Percentiles rank a stretch among this genome's conserved stretches.
These are phyloP conservation scores for Cheirogaleus major DNA, from an alignment of 2,797 vertebrate species.

Conservation along the genomic window DNA sequence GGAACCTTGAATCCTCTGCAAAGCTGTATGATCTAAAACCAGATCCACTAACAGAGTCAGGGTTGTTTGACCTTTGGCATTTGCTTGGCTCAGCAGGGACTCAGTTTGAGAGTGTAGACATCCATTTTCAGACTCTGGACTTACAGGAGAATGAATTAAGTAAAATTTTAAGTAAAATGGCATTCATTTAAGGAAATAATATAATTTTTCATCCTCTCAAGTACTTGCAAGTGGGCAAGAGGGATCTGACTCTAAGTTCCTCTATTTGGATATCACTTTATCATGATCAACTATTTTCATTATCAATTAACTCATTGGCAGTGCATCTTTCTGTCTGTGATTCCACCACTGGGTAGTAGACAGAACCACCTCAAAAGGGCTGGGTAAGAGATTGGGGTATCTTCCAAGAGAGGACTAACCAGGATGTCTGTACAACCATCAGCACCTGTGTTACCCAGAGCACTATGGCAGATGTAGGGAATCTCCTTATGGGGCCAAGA, in stretches of 20 bases:
- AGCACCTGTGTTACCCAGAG: neutral
- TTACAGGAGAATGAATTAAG: neutral
- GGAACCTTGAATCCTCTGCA: neutral
- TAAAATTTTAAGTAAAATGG: constrained; percentile 24
- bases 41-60: neutral
- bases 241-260: neutral
- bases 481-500: neutral
- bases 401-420: neutral
- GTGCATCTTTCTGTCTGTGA: neutral
- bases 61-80: neutral
- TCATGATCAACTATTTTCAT: neutral
- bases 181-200: neutral
- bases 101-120: neutral
- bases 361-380: neutral
- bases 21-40: neutral
- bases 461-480: neutral
- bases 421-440: neutral
- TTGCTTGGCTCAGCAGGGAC: neutral
- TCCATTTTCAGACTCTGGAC: neutral
- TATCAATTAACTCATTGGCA: neutral
- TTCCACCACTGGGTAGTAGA: neutral
- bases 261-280: neutral
- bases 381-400: neutral
- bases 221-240: neutral
- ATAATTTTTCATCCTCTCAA: neutral